These are phyloP conservation scores for Drosophila jambulina DNA, from an alignment of 1,140 invertebrate genomes.

Conservation along the genomic window DNA sequence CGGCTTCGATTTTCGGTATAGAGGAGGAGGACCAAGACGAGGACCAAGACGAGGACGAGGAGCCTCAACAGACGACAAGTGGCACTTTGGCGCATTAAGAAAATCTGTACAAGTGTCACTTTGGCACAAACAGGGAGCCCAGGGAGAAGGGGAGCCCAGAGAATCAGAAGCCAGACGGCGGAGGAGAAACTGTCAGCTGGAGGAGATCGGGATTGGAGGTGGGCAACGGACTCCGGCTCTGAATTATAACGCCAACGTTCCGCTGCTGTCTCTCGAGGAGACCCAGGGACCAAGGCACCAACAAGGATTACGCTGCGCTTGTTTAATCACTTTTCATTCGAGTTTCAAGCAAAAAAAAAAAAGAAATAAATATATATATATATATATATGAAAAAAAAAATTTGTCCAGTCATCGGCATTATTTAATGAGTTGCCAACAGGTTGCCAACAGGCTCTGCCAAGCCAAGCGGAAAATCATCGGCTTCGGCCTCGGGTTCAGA, in stretches of 20 bases:
- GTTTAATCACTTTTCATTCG: conserved; percentile 80
- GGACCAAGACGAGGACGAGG: conserved; percentile 40
- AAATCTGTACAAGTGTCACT: conserved; percentile 84
- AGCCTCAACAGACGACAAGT: conserved; percentile 81
- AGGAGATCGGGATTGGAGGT: conserved; percentile 26
- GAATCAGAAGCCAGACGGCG: conserved; percentile 25
- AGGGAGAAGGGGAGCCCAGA: not conserved
- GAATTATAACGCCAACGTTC: conserved; percentile 80
- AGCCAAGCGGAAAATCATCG: conserved; percentile 76
- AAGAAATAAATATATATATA: not conserved
- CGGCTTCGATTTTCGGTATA: conserved; percentile 59
- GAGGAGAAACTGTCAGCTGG: conserved; percentile 31
- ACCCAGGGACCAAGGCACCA: conserved; percentile 42
- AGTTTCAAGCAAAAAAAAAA: conserved; percentile 31
- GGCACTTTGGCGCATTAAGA: conserved; percentile 83
- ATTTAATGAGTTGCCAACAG: conserved; percentile 84
- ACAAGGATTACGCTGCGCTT: conserved; percentile 73
- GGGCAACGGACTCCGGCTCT: conserved; percentile 18
- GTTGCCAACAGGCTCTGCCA: conserved; percentile 52
- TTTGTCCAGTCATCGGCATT: conserved; percentile 84
- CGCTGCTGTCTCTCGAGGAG: conserved; percentile 1
- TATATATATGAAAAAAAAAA: conserved; percentile 24
- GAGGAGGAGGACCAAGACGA: conserved; percentile 3
- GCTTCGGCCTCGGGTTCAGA: conserved; percentile 11
- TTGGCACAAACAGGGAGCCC: conserved; percentile 62